Percentiles rank a stretch among this genome's conserved stretches.
Evolutionary conservation across 2,113 vertebrate species (phyloP).

Genomic region (Blennius ocellaris): DNA sequence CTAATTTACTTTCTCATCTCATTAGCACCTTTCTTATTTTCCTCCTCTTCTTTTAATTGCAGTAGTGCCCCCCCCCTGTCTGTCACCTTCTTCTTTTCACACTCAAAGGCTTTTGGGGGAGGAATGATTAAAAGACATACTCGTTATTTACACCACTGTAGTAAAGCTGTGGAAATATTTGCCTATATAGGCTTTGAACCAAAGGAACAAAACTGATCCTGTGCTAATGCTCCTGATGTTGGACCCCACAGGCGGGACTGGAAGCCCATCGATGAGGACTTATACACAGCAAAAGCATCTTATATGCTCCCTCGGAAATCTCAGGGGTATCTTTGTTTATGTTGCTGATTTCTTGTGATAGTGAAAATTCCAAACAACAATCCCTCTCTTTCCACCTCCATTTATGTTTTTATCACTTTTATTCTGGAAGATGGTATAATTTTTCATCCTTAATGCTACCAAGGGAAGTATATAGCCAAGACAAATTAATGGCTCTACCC

Average conservation of each 20-base stretch:
- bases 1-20: constrained; percentile 39
- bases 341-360: constrained; percentile 32
- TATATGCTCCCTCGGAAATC: constrained; percentile 7
- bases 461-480: constrained; percentile 46
- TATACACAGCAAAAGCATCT: neutral
- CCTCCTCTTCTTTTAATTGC: constrained; percentile 31
- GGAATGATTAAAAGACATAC: constrained; percentile 4
- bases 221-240: constrained; percentile 43
- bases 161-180: constrained; percentile 2
- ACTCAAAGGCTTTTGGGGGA: constrained; percentile 30
- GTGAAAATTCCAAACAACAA: constrained; percentile 41
- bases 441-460: constrained; percentile 34
- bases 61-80: too few species aligned
- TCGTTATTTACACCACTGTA: constrained; percentile 8
- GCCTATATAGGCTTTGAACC: constrained; percentile 31
- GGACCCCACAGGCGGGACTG: constrained; percentile 14
- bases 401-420: constrained; percentile 53
- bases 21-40: constrained; percentile 16
- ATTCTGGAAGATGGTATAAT: constrained; percentile 18
- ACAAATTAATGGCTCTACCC: constrained; percentile 53
- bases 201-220: constrained; percentile 40
- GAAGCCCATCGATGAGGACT: constrained; percentile 11
- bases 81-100: constrained; percentile 39
- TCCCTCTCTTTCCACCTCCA: constrained; percentile 6
- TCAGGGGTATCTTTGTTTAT: constrained; percentile 31